Conservation (phyloP, 2,888 invertebrate genomes). For the Dromius quadrimaculatus region DNA sequence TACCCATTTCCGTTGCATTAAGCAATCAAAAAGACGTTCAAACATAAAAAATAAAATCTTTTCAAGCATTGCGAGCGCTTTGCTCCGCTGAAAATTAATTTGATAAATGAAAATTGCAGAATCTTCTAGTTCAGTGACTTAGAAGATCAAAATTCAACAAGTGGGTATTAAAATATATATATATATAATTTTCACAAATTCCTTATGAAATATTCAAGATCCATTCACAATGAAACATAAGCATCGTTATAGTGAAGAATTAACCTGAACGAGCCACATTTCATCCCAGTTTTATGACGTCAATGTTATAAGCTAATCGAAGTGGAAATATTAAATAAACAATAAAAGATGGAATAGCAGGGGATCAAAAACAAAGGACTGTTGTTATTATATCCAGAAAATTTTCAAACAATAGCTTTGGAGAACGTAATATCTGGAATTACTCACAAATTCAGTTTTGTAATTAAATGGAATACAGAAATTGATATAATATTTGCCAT, state of each 20-base stretch:
- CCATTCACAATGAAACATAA: background rate
- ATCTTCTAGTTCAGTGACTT: constrained; percentile 22
- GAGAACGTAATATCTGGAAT: background rate
- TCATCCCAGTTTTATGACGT: constrained; percentile 21
- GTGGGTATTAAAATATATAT: constrained; percentile 33
- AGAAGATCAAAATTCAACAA: constrained; percentile 23
- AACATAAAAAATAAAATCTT: too few species aligned
- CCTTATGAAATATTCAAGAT: constrained; percentile 14
- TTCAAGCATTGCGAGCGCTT: background rate
- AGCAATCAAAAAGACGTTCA: too few species aligned
- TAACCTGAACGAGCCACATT: constrained; percentile 21
- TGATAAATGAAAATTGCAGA: constrained; percentile 6
- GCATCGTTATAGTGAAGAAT: constrained; percentile 9
- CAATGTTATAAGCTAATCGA: constrained; percentile 33
- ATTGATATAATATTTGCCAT: too few species aligned
- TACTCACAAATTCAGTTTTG: constrained; percentile 19
- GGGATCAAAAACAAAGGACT: constrained; percentile 31
- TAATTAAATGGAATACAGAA: too few species aligned
- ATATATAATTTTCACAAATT: constrained; percentile 27
- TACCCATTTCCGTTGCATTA: too few species aligned
- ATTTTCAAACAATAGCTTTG: constrained; percentile 13
- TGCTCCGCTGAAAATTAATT: background rate
- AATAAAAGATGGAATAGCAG: constrained; percentile 23
- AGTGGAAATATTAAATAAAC: constrained; percentile 40
- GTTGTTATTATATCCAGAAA: constrained; percentile 21